phyloP scores from a whole-genome alignment of 2,888 invertebrate genomes.

The Apeira syringaria region DNA sequence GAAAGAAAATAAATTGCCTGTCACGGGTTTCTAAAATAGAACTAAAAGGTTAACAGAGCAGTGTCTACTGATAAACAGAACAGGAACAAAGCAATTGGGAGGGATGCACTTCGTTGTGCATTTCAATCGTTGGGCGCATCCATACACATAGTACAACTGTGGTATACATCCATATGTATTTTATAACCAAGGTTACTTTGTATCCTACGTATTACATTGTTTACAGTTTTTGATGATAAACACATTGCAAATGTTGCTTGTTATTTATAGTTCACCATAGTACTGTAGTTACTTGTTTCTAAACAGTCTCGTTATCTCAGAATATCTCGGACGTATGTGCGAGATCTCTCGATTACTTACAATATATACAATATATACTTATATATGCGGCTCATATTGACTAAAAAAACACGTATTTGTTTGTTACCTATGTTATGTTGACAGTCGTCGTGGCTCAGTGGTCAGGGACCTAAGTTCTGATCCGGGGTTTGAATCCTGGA shows the following conservation, averaged over 20 bases:
- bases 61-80: constrained; percentile 36
- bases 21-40: constrained; percentile 5
- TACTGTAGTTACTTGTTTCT: neutral
- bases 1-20: neutral
- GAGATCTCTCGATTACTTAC: no score
- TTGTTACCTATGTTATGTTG: no score
- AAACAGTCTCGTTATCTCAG: neutral
- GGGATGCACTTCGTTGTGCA: constrained; percentile 38
- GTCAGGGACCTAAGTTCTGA: no score
- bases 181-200: constrained; percentile 18
- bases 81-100: constrained; percentile 50
- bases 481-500: no score
- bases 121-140: constrained; percentile 20
- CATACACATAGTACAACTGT: no score
- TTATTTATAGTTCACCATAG: constrained; percentile 1
- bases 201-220: constrained; percentile 2
- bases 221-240: neutral
- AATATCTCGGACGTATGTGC: no score
- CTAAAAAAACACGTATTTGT: no score
- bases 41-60: constrained; percentile 19
- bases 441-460: no score
- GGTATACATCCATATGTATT: no score
- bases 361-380: no score
- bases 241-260: neutral
- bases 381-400: no score